phyloP scores from a whole-genome alignment of 2,113 vertebrate species.

The Oreocharis arfaki region DNA sequence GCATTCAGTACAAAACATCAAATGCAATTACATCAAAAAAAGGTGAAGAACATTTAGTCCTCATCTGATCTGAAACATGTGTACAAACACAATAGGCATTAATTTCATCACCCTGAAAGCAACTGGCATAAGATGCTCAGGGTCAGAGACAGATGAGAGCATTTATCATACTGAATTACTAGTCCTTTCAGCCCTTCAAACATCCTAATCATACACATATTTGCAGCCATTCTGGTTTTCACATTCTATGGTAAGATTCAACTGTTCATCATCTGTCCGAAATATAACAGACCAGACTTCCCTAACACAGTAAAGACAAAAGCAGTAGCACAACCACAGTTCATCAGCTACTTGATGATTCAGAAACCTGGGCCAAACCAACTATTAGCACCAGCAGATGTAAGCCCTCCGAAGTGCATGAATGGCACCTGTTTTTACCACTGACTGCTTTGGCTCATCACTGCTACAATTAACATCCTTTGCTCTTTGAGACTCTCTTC shows the following conservation, averaged over 20 bases:
- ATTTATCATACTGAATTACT: background rate
- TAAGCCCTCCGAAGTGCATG: accelerated
- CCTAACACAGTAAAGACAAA: background rate
- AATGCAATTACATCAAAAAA: background rate
- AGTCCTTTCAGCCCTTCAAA: background rate
- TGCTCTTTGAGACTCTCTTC: background rate
- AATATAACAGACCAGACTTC: background rate
- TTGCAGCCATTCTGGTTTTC: background rate
- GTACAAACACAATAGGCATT: constrained; percentile 7
- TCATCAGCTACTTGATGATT: background rate
- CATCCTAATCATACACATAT: background rate
- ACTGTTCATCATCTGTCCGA: background rate
- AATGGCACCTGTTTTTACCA: background rate
- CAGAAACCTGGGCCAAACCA: background rate
- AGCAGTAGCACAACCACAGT: background rate
- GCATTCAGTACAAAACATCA: background rate
- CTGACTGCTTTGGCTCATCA: background rate
- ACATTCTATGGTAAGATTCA: background rate
- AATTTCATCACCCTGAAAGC: background rate
- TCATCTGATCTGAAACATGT: background rate
- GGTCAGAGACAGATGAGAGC: background rate
- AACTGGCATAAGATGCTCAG: background rate
- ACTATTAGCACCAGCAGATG: background rate
- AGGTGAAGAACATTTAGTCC: background rate
- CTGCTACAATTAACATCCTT: background rate